phyloP scores from a whole-genome alignment of 2,113 vertebrate genomes.

The Rhombomys opimus region DNA sequence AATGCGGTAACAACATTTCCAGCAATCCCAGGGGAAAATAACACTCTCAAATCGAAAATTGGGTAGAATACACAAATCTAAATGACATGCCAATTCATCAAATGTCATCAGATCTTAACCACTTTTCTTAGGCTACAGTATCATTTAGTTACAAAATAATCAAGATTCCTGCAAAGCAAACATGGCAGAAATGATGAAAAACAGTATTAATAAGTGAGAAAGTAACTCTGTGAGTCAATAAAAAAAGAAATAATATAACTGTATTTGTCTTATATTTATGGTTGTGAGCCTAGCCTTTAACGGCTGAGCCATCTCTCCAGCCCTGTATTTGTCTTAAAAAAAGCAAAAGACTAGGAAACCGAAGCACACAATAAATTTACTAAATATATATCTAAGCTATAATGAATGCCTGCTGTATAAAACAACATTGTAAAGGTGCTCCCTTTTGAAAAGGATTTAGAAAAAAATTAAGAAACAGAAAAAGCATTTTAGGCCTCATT shows the following conservation, averaged over 20 bases:
- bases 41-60: constrained; percentile 44
- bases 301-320: too few species aligned
- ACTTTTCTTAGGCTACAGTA: constrained; percentile 51
- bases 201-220: constrained; percentile 42
- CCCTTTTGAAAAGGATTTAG: background rate
- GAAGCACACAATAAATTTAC: background rate
- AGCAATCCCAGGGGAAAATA: constrained; percentile 49
- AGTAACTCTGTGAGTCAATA: constrained; percentile 38
- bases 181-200: constrained; percentile 60
- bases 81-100: constrained; percentile 75
- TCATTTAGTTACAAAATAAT: constrained; percentile 67
- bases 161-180: constrained; percentile 58
- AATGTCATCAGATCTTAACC: constrained; percentile 58
- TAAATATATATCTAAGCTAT: background rate
- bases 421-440: constrained; percentile 25
- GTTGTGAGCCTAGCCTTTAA: too few species aligned
- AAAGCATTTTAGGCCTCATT: background rate
- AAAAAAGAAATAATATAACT: constrained; percentile 43
- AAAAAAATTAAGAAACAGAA: background rate
- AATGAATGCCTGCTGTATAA: background rate
- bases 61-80: constrained; percentile 63
- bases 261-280: background rate
- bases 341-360: constrained; percentile 20
- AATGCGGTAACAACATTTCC: constrained; percentile 58
- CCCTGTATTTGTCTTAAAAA: background rate